These are phyloP conservation scores for Pharmacophagus antenor DNA, from an alignment of 2,888 invertebrate species.

Conservation along the genomic window DNA sequence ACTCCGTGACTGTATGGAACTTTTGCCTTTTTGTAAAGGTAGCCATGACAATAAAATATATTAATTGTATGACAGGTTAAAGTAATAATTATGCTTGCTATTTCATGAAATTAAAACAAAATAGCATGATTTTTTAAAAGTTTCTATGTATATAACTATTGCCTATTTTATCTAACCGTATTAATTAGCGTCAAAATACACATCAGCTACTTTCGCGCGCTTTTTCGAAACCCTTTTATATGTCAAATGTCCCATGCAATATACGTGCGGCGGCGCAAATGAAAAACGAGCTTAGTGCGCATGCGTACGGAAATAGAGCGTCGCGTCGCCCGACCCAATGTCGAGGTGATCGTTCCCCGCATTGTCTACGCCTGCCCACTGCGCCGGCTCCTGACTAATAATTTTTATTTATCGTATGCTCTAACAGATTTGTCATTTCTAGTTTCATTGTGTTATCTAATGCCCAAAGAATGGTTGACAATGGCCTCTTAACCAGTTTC, in stretches of 20 bases:
- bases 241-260: slow-evolving; percentile 35
- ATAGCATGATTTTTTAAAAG: too few species aligned
- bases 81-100: too few species aligned
- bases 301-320: slow-evolving; percentile 56
- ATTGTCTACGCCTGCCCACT: slow-evolving; percentile 42
- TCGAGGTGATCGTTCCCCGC: slow-evolving; percentile 62
- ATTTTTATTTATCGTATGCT: slow-evolving; percentile 17
- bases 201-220: background rate
- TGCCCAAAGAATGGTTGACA: background rate
- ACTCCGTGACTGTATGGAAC: too few species aligned
- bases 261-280: slow-evolving; percentile 44
- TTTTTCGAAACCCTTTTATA: background rate
- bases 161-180: too few species aligned
- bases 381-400: slow-evolving; percentile 14
- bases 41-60: too few species aligned
- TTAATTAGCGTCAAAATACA: background rate
- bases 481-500: background rate
- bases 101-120: too few species aligned
- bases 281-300: slow-evolving; percentile 52
- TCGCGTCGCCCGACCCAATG: slow-evolving; percentile 53
- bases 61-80: too few species aligned
- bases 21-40: too few species aligned
- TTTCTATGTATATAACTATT: too few species aligned
- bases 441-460: slow-evolving; percentile 11
- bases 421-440: slow-evolving; percentile 17